Conservation (phyloP, 2,113 vertebrate species). For the Oreochromis spilurus region DNA sequence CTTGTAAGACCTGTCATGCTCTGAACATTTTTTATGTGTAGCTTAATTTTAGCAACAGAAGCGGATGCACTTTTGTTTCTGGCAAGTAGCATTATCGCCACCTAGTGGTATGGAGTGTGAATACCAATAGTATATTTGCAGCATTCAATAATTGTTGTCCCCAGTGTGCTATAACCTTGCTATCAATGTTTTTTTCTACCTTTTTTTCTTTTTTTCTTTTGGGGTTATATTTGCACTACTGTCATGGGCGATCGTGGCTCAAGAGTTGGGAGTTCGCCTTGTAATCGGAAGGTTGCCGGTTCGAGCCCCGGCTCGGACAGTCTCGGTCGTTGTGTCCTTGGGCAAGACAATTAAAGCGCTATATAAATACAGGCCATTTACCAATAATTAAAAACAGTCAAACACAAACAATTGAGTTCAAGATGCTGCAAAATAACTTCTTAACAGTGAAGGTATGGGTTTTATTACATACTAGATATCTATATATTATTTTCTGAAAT, state of each 20-base stretch:
- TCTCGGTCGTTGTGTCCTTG: no score
- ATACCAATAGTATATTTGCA: not conserved
- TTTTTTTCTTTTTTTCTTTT: no score
- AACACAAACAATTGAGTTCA: not conserved
- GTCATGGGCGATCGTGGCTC: no score
- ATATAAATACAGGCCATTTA: no score
- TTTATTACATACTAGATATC: not conserved
- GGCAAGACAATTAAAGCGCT: no score
- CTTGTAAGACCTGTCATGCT: not conserved
- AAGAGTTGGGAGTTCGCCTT: no score
- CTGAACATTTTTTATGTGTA: not conserved
- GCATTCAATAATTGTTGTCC: not conserved
- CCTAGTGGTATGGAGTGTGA: not conserved
- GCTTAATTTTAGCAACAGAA: not conserved
- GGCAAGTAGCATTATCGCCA: not conserved
- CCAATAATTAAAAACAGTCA: not conserved
- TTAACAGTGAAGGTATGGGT: not conserved
- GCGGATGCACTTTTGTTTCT: not conserved
- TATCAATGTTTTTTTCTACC: no score
- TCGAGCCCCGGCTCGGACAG: no score
- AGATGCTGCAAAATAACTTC: not conserved
- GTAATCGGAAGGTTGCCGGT: no score
- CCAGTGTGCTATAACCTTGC: no score
- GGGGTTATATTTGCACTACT: no score
- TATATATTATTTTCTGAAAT: not conserved